phyloP scores from a whole-genome alignment of 2,888 invertebrate species.

The Morpho deidamia region DNA sequence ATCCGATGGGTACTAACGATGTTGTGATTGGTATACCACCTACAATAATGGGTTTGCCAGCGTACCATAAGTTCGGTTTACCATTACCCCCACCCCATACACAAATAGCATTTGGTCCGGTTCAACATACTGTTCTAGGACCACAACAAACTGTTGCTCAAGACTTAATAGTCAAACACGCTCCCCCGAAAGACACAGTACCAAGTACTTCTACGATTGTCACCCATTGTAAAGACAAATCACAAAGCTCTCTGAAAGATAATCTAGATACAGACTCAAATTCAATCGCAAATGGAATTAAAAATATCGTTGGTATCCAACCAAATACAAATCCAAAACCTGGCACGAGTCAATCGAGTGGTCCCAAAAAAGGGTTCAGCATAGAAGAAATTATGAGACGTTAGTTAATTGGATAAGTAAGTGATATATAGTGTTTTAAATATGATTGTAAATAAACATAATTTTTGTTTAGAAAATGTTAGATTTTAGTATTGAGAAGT shows the following conservation, averaged over 20 bases:
- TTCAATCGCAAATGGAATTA: conserved; percentile 67
- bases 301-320: conserved; percentile 73
- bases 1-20: conserved; percentile 46
- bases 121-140: conserved; percentile 58
- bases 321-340: conserved; percentile 68
- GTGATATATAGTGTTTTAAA: conserved; percentile 21
- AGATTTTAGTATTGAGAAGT: conserved; percentile 22
- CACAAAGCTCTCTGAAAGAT: conserved; percentile 41
- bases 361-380: conserved; percentile 90
- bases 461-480: conserved; percentile 14
- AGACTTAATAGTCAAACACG: conserved; percentile 75
- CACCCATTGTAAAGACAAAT: conserved; percentile 51
- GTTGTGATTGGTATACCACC: conserved; percentile 61
- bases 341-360: conserved; percentile 77
- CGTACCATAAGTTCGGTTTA: conserved; percentile 69
- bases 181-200: conserved; percentile 64
- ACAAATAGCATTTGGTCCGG: conserved; percentile 59
- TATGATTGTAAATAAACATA: conserved; percentile 28
- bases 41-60: conserved; percentile 62
- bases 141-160: conserved; percentile 74
- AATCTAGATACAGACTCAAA: conserved; percentile 50
- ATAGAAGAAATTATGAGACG: conserved; percentile 95
- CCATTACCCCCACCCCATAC: conserved; percentile 68
- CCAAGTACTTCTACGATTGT: conserved; percentile 60
- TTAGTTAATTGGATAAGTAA: conserved; percentile 52